These are phyloP conservation scores for Laupala kohalensis DNA, from an alignment of 1,140 invertebrate species.

Conservation along the genomic window DNA sequence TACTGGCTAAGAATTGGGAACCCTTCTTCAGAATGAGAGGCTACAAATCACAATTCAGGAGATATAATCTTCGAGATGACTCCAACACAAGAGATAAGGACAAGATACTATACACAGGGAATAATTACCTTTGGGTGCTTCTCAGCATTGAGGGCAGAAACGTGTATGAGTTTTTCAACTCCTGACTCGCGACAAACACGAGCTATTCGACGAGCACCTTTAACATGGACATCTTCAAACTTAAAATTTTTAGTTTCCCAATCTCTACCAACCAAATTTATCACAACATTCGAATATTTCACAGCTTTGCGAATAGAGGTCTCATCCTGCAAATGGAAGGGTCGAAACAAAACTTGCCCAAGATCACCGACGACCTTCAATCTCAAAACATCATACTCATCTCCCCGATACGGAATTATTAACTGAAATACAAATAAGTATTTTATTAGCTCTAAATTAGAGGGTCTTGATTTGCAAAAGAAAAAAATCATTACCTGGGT, in stretches of 20 bases:
- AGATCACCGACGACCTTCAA: slow-evolving; percentile 84
- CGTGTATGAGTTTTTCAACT: slow-evolving; percentile 73
- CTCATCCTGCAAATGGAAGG: slow-evolving; percentile 75
- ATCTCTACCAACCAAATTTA: slow-evolving; percentile 87
- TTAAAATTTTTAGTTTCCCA: slow-evolving; percentile 84
- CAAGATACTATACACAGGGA: neutral
- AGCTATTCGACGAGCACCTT: slow-evolving; percentile 58
- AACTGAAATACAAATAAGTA: slow-evolving; percentile 43
- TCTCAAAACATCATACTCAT: slow-evolving; percentile 59
- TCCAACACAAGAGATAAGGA: neutral
- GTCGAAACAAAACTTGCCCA: slow-evolving; percentile 88
- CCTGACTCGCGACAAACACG: slow-evolving; percentile 58
- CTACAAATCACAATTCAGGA: slow-evolving; percentile 23
- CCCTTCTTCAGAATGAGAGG: slow-evolving; percentile 38
- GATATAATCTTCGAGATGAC: neutral
- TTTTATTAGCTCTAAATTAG: neutral
- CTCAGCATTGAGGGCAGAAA: slow-evolving; percentile 62
- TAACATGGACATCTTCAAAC: slow-evolving; percentile 67
- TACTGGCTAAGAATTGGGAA: slow-evolving; percentile 54
- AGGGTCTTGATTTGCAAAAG: neutral
- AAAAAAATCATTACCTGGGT: slow-evolving; percentile 45
- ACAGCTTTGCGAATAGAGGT: slow-evolving; percentile 75
- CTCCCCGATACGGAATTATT: slow-evolving; percentile 83
- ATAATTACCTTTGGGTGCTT: slow-evolving; percentile 41
- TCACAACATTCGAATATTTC: slow-evolving; percentile 93